Evolutionary conservation across 2,888 invertebrate species (phyloP).

Genomic region (Mechanitis messenoides): DNA sequence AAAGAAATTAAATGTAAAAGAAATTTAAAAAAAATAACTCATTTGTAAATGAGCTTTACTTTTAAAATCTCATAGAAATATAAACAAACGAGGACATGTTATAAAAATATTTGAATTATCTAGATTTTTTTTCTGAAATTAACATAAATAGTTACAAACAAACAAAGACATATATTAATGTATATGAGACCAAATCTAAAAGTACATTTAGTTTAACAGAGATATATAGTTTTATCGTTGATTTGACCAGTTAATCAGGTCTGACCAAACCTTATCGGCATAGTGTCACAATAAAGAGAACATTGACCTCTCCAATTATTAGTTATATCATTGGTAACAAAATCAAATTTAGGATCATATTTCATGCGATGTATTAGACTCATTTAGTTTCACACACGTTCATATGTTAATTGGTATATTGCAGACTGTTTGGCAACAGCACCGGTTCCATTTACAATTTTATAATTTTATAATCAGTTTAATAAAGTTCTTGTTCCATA

Average conservation of each 20-base stretch:
- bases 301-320: constrained; percentile 66
- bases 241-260: constrained; percentile 21
- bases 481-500: not conserved
- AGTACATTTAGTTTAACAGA: constrained; percentile 9
- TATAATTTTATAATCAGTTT: constrained; percentile 1
- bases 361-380: constrained; percentile 55
- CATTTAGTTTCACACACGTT: constrained; percentile 37
- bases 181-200: not conserved
- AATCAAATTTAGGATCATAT: constrained; percentile 42
- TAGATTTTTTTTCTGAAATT: too few relatives aligned
- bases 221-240: constrained; percentile 16
- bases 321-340: constrained; percentile 17
- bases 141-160: too few relatives aligned
- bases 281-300: constrained; percentile 48
- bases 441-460: not conserved
- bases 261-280: constrained; percentile 25
- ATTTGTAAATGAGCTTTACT: too few relatives aligned
- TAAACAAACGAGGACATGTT: too few relatives aligned
- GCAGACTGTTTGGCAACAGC: constrained; percentile 68
- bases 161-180: too few relatives aligned
- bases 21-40: too few relatives aligned
- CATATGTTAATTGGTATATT: constrained; percentile 36
- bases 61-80: too few relatives aligned
- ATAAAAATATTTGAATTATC: too few relatives aligned
- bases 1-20: too few relatives aligned